Conservation (phyloP, 2,888 invertebrate species). For the Melinaea marsaeus region DNA sequence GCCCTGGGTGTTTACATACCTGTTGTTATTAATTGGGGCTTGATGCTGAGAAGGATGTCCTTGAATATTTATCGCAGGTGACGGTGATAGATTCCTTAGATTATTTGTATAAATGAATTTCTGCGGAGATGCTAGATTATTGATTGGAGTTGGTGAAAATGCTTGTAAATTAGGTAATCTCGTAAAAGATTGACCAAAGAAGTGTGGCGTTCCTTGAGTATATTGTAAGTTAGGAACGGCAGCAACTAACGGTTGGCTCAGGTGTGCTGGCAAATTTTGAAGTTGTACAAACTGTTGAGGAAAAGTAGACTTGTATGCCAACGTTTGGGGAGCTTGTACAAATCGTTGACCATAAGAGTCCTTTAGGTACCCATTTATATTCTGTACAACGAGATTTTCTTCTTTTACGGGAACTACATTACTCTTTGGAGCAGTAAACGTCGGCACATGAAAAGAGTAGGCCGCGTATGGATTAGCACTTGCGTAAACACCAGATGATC, state of each 20-base stretch:
- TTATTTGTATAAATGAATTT: slow-evolving; percentile 49
- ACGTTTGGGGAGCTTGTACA: slow-evolving; percentile 51
- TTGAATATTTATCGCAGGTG: slow-evolving; percentile 35
- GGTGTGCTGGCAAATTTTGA: slow-evolving; percentile 64
- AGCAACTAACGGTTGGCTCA: slow-evolving; percentile 60
- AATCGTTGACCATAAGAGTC: slow-evolving; percentile 70
- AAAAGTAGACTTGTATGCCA: slow-evolving; percentile 54
- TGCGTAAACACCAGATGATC: slow-evolving; percentile 58
- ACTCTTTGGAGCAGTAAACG: slow-evolving; percentile 46
- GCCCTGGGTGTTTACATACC: slow-evolving; percentile 44
- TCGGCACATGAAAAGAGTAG: slow-evolving; percentile 57
- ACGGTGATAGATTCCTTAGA: slow-evolving; percentile 44
- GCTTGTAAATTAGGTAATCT: slow-evolving; percentile 48
- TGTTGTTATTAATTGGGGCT: slow-evolving; percentile 47
- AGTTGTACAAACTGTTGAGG: slow-evolving; percentile 65
- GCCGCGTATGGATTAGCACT: slow-evolving; percentile 60
- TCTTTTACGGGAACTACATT: slow-evolving; percentile 53
- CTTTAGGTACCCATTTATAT: slow-evolving; percentile 52
- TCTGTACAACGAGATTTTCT: slow-evolving; percentile 45
- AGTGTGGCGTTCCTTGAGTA: slow-evolving; percentile 50
- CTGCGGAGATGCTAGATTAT: slow-evolving; percentile 45
- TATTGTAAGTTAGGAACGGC: slow-evolving; percentile 50
- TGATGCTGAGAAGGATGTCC: slow-evolving; percentile 40
- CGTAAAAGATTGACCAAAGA: slow-evolving; percentile 52
- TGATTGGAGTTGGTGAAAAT: slow-evolving; percentile 40